Evolutionary conservation across 2,113 vertebrate genomes (phyloP).

Genomic region (Melanostigma gelatinosum): DNA sequence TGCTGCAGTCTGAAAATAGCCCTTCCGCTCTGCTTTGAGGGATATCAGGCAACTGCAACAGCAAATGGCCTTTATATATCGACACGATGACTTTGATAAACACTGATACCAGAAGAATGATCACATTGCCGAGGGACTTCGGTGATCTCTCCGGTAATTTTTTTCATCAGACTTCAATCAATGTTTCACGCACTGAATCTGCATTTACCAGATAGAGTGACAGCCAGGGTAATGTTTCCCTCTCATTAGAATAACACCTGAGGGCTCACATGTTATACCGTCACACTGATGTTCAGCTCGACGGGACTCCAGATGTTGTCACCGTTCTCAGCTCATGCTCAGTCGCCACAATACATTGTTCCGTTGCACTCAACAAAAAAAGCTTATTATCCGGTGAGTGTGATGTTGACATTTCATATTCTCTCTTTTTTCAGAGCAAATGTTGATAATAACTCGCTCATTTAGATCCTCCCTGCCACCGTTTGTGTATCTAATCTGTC

Average conservation of each 20-base stretch:
- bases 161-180: conserved; percentile 31
- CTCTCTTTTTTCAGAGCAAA: conserved; percentile 2
- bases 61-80: conserved; percentile 37
- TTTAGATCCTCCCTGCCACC: not conserved
- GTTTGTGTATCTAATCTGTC: conserved; percentile 21
- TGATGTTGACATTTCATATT: conserved; percentile 30
- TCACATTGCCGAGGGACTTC: not conserved
- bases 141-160: conserved; percentile 18
- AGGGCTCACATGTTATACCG: not conserved
- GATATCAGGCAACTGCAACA: conserved; percentile 27
- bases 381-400: not conserved
- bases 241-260: conserved; percentile 14
- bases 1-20: conserved; percentile 53
- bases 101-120: not conserved
- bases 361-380: conserved; percentile 20
- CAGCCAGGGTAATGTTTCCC: not conserved
- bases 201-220: not conserved
- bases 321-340: not conserved
- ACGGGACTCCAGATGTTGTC: not conserved
- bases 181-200: conserved; percentile 11
- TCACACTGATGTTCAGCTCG: not conserved
- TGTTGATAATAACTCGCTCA: not conserved
- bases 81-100: conserved; percentile 42
- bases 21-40: conserved; percentile 8
- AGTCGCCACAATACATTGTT: conserved; percentile 3